phyloP scores from a whole-genome alignment of 2,888 invertebrate species.

The Eremobia ochroleuca region DNA sequence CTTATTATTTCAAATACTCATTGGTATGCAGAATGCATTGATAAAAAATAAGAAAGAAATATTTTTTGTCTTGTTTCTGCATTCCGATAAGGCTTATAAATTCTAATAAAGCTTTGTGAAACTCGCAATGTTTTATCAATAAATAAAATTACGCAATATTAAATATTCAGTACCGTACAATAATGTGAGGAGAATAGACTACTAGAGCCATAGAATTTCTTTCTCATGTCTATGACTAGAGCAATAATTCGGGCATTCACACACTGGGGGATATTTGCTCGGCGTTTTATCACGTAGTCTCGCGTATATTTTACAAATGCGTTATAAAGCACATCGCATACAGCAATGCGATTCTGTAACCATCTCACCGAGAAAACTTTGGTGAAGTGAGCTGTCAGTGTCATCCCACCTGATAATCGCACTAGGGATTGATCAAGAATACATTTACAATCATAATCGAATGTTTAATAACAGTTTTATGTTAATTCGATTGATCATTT shows the following conservation, averaged over 20 bases:
- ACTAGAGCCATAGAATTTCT: background rate
- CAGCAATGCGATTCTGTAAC: too few relatives aligned
- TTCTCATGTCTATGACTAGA: background rate
- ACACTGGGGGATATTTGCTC: constrained; percentile 25
- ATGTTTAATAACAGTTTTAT: too few relatives aligned
- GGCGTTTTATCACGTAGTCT: constrained; percentile 32
- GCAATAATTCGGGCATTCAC: constrained; percentile 36
- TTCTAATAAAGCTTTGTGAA: constrained; percentile 7
- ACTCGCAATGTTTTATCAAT: background rate
- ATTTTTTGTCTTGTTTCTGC: constrained; percentile 2
- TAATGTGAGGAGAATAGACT: background rate
- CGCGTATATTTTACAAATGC: constrained; percentile 33
- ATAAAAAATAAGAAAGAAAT: background rate
- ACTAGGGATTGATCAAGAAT: too few relatives aligned
- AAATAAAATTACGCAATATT: constrained; percentile 5
- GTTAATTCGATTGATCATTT: too few relatives aligned
- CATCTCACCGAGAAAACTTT: too few relatives aligned
- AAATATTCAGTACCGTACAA: background rate
- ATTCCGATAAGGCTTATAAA: background rate
- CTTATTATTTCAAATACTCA: constrained; percentile 8
- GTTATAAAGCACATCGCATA: constrained; percentile 35
- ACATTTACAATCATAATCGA: too few relatives aligned
- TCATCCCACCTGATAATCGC: too few relatives aligned
- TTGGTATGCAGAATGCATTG: constrained; percentile 3
- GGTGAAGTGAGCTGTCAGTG: too few relatives aligned